Conservation (phyloP, 2,113 vertebrate genomes). For the Seriola rivoliana region DNA sequence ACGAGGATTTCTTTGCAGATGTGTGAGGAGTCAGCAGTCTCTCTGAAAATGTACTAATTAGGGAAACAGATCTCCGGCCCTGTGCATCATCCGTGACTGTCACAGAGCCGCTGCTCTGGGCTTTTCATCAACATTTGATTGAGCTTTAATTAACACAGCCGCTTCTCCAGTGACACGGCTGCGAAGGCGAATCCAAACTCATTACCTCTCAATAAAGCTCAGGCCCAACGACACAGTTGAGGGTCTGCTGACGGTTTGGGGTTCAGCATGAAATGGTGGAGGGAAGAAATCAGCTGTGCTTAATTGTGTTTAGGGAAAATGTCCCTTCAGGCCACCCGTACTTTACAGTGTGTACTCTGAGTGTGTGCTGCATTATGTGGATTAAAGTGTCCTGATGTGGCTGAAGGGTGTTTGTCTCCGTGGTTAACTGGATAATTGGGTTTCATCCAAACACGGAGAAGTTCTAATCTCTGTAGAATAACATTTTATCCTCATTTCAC, state of each 20-base stretch:
- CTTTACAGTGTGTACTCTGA: too few relatives aligned
- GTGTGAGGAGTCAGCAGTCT: neutral
- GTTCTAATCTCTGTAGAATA: neutral
- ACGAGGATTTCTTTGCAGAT: neutral
- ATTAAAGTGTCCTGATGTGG: constrained; percentile 6
- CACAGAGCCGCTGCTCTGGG: neutral
- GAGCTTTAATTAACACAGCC: constrained; percentile 33
- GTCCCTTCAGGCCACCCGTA: neutral
- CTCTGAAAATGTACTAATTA: neutral
- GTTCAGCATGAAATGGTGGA: neutral
- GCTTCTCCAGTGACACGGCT: constrained; percentile 9
- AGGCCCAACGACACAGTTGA: constrained; percentile 2
- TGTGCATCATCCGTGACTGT: neutral
- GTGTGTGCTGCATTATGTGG: neutral
- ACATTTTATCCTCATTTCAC: neutral
- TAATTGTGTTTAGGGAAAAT: neutral
- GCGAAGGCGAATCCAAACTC: neutral
- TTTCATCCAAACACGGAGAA: neutral
- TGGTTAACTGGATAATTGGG: neutral
- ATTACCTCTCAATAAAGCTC: constrained; percentile 8
- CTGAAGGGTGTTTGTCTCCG: neutral
- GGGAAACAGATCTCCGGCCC: neutral
- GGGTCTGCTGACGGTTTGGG: neutral
- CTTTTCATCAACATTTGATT: constrained; percentile 15
- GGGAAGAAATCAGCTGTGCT: neutral